These are phyloP conservation scores for Pseudopleuronectes americanus DNA, from an alignment of 2,797 vertebrate genomes.

Conservation along the genomic window DNA sequence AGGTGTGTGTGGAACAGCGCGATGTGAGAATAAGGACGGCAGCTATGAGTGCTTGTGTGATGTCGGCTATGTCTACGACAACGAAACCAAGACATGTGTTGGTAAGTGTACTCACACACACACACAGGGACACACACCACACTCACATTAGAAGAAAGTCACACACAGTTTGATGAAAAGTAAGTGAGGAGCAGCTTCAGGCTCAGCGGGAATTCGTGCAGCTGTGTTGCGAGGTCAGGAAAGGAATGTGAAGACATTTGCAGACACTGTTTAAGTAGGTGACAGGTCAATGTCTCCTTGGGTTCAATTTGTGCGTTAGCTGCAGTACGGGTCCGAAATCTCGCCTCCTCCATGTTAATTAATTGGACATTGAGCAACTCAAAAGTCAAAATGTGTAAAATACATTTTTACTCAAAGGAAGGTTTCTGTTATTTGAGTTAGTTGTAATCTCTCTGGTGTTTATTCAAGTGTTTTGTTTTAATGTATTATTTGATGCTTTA, in stretches of 20 bases:
- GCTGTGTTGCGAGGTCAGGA: slow-evolving; percentile 65
- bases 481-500: too few relatives aligned
- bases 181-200: slow-evolving; percentile 24
- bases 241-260: slow-evolving; percentile 59
- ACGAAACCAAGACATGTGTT: slow-evolving; percentile 86
- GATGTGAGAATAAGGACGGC: slow-evolving; percentile 88
- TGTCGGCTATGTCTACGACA: slow-evolving; percentile 86
- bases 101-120: slow-evolving; percentile 80
- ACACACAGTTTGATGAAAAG: slow-evolving; percentile 31
- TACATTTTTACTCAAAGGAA: too few relatives aligned
- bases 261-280: slow-evolving; percentile 63
- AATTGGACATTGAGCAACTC: too few relatives aligned
- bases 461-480: too few relatives aligned
- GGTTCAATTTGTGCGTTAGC: neutral
- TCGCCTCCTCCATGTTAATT: too few relatives aligned
- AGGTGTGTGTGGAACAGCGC: slow-evolving; percentile 89
- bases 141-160: slow-evolving; percentile 2
- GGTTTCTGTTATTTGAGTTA: too few relatives aligned
- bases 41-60: slow-evolving; percentile 90
- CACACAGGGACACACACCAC: neutral
- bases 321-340: too few relatives aligned
- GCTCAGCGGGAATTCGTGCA: slow-evolving; percentile 55
- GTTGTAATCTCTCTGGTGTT: too few relatives aligned
- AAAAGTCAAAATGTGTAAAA: too few relatives aligned
- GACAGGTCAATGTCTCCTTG: slow-evolving; percentile 53